These are phyloP conservation scores for Xenopus petersii DNA, from an alignment of 2,797 vertebrate genomes.

Conservation along the genomic window DNA sequence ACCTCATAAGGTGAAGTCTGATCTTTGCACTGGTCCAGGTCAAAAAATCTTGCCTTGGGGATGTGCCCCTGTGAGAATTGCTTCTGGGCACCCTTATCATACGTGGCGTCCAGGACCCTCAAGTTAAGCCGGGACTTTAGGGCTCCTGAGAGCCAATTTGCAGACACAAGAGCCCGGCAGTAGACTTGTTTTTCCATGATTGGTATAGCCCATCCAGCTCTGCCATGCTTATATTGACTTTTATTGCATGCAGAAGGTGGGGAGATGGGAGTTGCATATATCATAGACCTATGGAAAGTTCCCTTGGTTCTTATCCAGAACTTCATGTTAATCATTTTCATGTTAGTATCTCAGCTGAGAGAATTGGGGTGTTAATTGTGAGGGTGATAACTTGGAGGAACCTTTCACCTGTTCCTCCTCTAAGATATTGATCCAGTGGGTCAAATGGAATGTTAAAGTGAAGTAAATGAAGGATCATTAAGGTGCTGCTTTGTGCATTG, in stretches of 20 bases:
- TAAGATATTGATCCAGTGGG: too few relatives aligned
- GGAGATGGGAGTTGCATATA: neutral
- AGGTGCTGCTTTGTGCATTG: too few relatives aligned
- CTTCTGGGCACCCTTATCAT: conserved; percentile 68
- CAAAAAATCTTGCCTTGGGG: conserved; percentile 81
- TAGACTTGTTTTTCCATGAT: conserved; percentile 74
- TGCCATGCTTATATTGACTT: neutral
- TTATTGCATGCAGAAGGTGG: neutral
- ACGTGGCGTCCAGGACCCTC: conserved; percentile 76
- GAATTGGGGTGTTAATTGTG: neutral
- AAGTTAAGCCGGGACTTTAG: conserved; percentile 67
- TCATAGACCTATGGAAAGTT: neutral
- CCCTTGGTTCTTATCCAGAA: neutral
- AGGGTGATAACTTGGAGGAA: neutral
- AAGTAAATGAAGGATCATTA: too few relatives aligned
- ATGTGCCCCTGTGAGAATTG: conserved; percentile 82
- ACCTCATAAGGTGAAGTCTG: conserved; percentile 71
- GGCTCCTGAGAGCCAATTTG: conserved; percentile 80
- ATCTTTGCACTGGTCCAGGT: conserved; percentile 85
- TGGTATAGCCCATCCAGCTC: neutral
- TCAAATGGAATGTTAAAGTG: too few relatives aligned
- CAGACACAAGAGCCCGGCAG: conserved; percentile 72
- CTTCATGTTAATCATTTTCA: conserved; percentile 22
- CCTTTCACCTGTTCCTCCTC: too few relatives aligned
- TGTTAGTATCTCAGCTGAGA: neutral